phyloP scores from a whole-genome alignment of 53 echinoderm and acorn worm species.

The Actinopyga echinites region DNA sequence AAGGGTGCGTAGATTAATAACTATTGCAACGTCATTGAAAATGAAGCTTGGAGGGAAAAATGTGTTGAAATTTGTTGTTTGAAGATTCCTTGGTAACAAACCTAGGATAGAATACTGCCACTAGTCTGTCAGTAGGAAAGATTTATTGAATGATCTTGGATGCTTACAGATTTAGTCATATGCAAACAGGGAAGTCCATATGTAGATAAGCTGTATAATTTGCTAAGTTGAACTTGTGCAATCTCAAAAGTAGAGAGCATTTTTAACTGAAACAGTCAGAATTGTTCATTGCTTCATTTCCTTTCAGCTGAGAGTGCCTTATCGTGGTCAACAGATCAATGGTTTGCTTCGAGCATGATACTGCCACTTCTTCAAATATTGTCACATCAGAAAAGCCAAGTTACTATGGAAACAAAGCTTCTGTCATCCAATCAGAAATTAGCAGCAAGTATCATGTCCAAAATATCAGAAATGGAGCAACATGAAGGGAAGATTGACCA shows the following conservation, averaged over 20 bases:
- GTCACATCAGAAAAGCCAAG: slow-evolving; percentile 53
- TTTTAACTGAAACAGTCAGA: not conserved
- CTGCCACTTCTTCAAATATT: slow-evolving; percentile 61
- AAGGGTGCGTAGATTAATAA: too few relatives aligned
- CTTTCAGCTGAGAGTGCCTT: not conserved
- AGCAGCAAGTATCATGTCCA: slow-evolving; percentile 44
- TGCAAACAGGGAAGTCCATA: too few relatives aligned
- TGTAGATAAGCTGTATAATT: too few relatives aligned
- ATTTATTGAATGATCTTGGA: too few relatives aligned
- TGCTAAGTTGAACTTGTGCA: too few relatives aligned
- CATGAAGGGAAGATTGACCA: not conserved
- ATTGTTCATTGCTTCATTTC: not conserved
- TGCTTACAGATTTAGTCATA: too few relatives aligned
- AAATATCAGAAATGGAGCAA: not conserved
- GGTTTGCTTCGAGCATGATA: not conserved
- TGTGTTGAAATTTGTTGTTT: too few relatives aligned
- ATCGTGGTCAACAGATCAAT: not conserved
- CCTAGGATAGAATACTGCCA: too few relatives aligned
- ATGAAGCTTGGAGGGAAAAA: too few relatives aligned
- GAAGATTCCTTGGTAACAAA: not conserved
- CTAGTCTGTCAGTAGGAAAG: too few relatives aligned
- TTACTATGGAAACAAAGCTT: slow-evolving; percentile 57
- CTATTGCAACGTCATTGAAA: too few relatives aligned
- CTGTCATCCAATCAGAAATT: slow-evolving; percentile 48
- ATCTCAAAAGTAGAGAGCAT: not conserved